These are phyloP conservation scores for Lipotes vexillifer DNA, from an alignment of 2,113 vertebrate species.

Conservation along the genomic window DNA sequence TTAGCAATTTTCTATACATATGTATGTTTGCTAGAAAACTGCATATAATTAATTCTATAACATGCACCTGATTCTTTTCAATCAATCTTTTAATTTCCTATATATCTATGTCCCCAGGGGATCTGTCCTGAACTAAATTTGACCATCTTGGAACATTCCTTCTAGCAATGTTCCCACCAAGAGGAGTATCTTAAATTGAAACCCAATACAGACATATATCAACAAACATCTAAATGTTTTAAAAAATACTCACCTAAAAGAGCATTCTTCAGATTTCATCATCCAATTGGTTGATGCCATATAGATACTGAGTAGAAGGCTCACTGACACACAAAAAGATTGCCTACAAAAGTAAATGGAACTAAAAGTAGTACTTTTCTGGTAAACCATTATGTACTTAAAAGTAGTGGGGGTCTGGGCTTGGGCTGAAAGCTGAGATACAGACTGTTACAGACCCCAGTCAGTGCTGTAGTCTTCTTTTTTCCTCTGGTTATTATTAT, in stretches of 20 bases:
- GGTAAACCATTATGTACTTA: not conserved
- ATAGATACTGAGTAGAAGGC: not conserved
- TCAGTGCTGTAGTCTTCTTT: not conserved
- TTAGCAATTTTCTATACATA: not conserved
- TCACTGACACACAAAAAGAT: not conserved
- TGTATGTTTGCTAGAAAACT: not conserved
- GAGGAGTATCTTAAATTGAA: not conserved
- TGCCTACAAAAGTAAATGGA: not conserved
- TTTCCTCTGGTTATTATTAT: not conserved
- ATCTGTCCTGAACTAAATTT: not conserved
- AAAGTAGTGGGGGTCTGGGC: not conserved
- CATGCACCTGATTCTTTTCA: not conserved
- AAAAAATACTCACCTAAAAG: not conserved
- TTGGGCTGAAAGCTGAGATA: not conserved
- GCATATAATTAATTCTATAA: not conserved
- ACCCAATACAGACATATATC: not conserved
- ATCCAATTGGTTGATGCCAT: not conserved
- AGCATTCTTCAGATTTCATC: not conserved
- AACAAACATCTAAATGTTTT: not conserved
- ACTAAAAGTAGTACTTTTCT: not conserved
- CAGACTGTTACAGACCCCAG: not conserved
- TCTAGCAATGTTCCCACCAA: not conserved
- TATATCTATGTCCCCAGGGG: not conserved
- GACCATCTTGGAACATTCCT: not conserved
- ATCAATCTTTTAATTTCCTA: not conserved